Evolutionary conservation across 1,140 invertebrate species (phyloP), one percentile per base, ranked within the genome.

Genomic region (Littorina saxatilis): DNA sequence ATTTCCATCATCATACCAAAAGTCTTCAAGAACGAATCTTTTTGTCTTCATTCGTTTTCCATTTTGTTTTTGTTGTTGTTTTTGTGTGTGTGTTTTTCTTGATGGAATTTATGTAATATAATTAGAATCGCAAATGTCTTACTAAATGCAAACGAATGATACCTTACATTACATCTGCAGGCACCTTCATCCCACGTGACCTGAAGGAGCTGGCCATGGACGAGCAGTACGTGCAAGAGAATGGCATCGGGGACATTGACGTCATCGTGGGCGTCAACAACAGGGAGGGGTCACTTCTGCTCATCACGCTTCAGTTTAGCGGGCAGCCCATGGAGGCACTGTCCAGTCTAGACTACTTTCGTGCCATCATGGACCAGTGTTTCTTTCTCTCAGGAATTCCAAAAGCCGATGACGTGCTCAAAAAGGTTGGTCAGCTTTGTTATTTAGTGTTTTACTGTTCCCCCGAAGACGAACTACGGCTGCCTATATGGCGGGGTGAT

Each of bases 221-320:
- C 27, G 68, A 72, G 15, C 37, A 72, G 68, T 72, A 72, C 68
- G 35, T 72, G 68, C 27, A 72, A 37, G 68, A 72, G 7, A 43
- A 40, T 27, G 68, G 68, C 23, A 72, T 72, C 9, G 27, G 23
- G 4, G 37, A 72, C 40, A 72, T 72, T 43, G 68, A 72, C 37
- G 37, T 72, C 68, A 72, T 72, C 68, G 23, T 72, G 2, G 68
- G 68, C 68, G 3, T 72, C 27, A 72, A 72, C 68, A 72, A 72
- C 68, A 72, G 40, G 27, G 68, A 72, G 35, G 68, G 68, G 68
- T 35, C 37, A 20, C 2, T 72, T 17, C 35, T 72, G 13, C 27
- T 63, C 27, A 11, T 32, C 61, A 63, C 35, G 61, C 9, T 32
- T 4, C 27, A 11, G 4, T 11, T 32, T 4, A 63, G 7, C 27